Evolutionary conservation across 2,113 vertebrate species (phyloP).

Genomic region (Apaloderma vittatum): DNA sequence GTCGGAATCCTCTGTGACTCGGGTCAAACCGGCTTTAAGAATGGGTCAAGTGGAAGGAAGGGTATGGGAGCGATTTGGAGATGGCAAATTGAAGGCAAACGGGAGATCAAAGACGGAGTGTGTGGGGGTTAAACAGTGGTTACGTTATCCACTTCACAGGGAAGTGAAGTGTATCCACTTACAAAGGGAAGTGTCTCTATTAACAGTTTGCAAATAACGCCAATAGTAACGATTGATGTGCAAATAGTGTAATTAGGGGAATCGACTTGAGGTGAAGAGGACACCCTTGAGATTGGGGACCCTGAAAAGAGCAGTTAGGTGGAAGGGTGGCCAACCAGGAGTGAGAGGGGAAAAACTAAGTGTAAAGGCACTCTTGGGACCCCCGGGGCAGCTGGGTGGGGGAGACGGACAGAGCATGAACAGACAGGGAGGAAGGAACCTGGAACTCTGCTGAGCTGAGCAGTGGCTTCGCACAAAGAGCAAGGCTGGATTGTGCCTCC

Average conservation of each 20-base stretch:
- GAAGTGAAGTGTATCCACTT: too few species aligned
- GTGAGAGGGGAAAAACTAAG: neutral
- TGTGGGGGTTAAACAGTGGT: neutral
- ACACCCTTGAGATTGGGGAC: neutral
- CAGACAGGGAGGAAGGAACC: neutral
- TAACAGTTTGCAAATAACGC: too few species aligned
- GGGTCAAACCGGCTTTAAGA: neutral
- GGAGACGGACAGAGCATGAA: neutral
- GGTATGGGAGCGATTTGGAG: neutral
- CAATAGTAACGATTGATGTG: neutral
- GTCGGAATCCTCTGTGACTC: accelerated
- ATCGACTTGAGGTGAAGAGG: neutral
- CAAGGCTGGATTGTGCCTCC: neutral
- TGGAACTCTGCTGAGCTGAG: neutral
- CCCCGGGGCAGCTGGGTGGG: neutral
- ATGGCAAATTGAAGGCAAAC: neutral
- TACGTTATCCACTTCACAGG: neutral
- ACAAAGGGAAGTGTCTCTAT: neutral
- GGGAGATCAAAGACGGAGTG: accelerated
- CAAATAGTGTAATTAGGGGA: neutral
- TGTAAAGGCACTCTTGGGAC: neutral
- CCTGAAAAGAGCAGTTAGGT: neutral
- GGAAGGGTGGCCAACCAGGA: neutral
- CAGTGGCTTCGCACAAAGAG: neutral
- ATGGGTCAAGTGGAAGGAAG: too few species aligned